A percentile compares a stretch with the other conserved stretches of the same genome.
These are phyloP conservation scores for Amyelois transitella DNA, from an alignment of 1,140 invertebrate species.

Conservation along the genomic window DNA sequence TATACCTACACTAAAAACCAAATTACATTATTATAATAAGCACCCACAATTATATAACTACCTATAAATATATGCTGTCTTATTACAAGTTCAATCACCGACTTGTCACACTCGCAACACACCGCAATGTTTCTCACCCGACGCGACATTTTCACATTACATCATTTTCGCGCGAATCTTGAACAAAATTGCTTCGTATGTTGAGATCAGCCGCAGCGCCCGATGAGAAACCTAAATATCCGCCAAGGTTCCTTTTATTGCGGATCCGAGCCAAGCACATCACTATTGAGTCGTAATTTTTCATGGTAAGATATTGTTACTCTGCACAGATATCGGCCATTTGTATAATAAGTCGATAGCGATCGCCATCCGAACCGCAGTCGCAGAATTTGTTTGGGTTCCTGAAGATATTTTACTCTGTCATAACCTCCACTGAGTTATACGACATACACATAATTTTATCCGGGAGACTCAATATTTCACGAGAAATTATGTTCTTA, in stretches of 20 bases:
- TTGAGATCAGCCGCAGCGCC: conserved; percentile 19
- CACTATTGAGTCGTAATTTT: conserved; percentile 41
- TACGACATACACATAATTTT: conserved; percentile 5
- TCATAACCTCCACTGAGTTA: conserved; percentile 3
- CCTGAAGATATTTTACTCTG: conserved; percentile 3
- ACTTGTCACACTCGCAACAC: background rate
- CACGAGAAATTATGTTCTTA: conserved; percentile 11
- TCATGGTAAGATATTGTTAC: conserved; percentile 51
- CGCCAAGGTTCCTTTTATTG: conserved; percentile 37
- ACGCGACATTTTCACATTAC: conserved; percentile 13
- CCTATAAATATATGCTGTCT: background rate
- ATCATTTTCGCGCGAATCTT: conserved; percentile 15
- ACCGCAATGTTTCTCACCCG: conserved; percentile 1
- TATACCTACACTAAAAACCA: no score
- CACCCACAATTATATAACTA: background rate
- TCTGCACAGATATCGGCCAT: conserved; percentile 44
- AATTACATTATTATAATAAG: no score
- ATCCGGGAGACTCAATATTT: background rate
- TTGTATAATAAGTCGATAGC: conserved; percentile 59
- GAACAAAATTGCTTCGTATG: conserved; percentile 23
- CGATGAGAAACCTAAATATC: conserved; percentile 25
- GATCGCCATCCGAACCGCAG: conserved; percentile 36
- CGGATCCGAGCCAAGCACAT: conserved; percentile 29
- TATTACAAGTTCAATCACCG: background rate
- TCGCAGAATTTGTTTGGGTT: conserved; percentile 40